A percentile compares a stretch with the other conserved stretches of the same genome.
Conservation (phyloP, 2,797 vertebrate genomes). For the Hirundo rustica region DNA sequence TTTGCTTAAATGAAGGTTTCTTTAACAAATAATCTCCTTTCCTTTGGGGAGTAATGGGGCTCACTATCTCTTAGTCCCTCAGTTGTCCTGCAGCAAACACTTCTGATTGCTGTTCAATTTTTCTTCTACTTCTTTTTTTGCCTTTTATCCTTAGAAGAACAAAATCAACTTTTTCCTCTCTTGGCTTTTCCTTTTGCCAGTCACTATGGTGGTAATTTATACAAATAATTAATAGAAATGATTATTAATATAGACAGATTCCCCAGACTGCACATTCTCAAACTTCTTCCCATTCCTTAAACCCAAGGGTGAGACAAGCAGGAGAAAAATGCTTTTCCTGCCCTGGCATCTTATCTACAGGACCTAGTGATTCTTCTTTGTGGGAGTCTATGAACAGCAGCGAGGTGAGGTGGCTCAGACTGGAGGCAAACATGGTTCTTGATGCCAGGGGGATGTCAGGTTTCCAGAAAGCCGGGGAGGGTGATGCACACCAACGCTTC, state of each 20-base stretch:
- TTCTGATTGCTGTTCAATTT: neutral
- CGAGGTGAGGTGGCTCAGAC: neutral
- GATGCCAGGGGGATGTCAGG: neutral
- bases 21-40: neutral
- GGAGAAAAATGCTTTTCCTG: neutral
- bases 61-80: neutral
- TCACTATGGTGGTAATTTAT: neutral
- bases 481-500: rapidly evolving
- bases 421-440: neutral
- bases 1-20: neutral
- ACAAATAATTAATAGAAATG: neutral
- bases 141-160: neutral
- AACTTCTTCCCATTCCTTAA: neutral
- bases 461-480: neutral
- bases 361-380: neutral
- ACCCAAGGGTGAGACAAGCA: neutral
- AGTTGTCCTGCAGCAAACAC: neutral
- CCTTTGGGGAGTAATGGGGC: neutral
- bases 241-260: neutral
- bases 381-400: neutral
- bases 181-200: neutral
- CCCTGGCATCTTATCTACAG: neutral
- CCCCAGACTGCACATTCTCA: neutral
- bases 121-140: neutral
- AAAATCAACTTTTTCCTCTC: neutral